Evolutionary conservation across 2,888 invertebrate species (phyloP).

Genomic region (Melitaea athalia): DNA sequence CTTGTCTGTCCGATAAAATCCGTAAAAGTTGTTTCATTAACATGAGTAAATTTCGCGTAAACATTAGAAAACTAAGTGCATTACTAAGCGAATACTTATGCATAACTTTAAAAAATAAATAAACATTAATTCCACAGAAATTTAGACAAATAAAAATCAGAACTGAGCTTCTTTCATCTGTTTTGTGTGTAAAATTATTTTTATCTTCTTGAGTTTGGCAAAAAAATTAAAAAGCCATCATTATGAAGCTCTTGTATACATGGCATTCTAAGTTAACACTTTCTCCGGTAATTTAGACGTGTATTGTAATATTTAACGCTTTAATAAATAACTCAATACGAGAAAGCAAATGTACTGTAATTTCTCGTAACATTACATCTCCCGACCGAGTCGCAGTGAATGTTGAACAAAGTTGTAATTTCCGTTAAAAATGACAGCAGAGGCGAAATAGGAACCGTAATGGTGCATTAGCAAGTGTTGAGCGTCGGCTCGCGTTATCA

Average conservation of each 20-base stretch:
- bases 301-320: neutral
- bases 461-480: constrained; percentile 33
- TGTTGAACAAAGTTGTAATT: constrained; percentile 19
- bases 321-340: neutral
- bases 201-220: no score
- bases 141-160: no score
- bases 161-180: no score
- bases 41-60: no score
- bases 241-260: no score
- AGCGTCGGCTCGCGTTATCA: constrained; percentile 25
- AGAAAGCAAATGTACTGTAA: neutral
- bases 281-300: neutral
- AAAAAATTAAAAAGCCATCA: neutral
- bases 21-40: no score
- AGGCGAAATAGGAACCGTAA: constrained; percentile 19
- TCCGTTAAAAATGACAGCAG: constrained; percentile 23
- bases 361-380: constrained; percentile 4
- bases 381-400: neutral
- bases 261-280: neutral
- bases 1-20: no score
- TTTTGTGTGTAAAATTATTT: no score
- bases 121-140: no score
- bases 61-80: no score
- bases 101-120: no score
- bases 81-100: no score